These are phyloP conservation scores for Fundulus diaphanus DNA, from an alignment of 2,797 vertebrate genomes.

Conservation along the genomic window DNA sequence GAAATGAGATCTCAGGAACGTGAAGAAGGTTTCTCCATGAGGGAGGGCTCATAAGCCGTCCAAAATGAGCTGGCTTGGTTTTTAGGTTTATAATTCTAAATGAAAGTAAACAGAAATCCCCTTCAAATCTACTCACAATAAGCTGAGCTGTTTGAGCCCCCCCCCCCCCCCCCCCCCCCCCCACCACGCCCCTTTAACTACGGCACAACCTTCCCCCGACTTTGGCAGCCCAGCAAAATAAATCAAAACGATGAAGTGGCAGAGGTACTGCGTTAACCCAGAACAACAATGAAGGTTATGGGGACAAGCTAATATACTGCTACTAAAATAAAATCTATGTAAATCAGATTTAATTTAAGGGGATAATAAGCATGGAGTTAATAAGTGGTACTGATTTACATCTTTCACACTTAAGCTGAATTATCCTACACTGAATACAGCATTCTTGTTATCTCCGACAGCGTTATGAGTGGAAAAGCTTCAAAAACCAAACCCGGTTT, in stretches of 20 bases:
- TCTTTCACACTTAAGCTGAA: too few relatives aligned
- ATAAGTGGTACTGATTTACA: too few relatives aligned
- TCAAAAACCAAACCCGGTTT: not conserved
- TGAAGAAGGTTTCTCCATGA: constrained; percentile 4
- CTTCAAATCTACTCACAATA: not conserved
- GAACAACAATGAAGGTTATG: constrained; percentile 32
- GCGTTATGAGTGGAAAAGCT: not conserved
- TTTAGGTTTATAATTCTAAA: not conserved
- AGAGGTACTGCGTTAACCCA: constrained; percentile 12
- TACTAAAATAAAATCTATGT: constrained; percentile 12
- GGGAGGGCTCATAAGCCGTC: constrained; percentile 5
- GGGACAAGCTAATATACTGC: constrained; percentile 21
- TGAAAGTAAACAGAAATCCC: not conserved
- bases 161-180: too few relatives aligned
- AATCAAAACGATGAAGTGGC: constrained; percentile 2
- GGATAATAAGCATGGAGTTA: too few relatives aligned
- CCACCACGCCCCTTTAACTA: not conserved
- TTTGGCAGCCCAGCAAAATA: constrained; percentile 20
- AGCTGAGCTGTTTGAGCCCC: constrained; percentile 24
- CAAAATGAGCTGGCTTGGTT: too few relatives aligned
- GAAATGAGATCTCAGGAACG: constrained; percentile 21
- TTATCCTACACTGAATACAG: too few relatives aligned
- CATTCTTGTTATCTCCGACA: not conserved
- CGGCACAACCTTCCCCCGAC: constrained; percentile 44
- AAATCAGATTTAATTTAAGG: constrained; percentile 29